A percentile compares a stretch with the other conserved stretches of the same genome.
phyloP scores from a whole-genome alignment of 2,797 vertebrate species.

The Gobio occitaniae region DNA sequence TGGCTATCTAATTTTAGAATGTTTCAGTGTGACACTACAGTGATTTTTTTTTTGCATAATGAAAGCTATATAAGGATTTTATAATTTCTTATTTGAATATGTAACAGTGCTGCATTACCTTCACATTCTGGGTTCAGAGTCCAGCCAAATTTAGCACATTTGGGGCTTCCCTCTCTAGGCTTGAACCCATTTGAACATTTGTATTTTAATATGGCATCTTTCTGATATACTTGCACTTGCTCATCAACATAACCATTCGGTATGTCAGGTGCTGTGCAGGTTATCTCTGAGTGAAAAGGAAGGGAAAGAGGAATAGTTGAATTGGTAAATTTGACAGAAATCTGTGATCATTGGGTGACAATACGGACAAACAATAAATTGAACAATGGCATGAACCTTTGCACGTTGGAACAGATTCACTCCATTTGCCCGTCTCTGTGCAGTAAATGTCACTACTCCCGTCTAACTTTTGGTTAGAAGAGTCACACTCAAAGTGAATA shows the following conservation, averaged over 20 bases:
- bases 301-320: neutral
- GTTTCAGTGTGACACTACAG: no score
- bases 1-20: neutral
- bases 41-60: neutral
- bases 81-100: neutral
- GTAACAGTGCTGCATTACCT: constrained; percentile 40
- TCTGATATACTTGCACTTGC: neutral
- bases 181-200: neutral
- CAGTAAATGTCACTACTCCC: constrained; percentile 65
- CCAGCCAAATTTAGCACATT: constrained; percentile 55
- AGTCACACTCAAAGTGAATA: constrained; percentile 70
- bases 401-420: constrained; percentile 55
- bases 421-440: constrained; percentile 70
- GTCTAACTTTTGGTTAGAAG: rapidly evolving
- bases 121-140: constrained; percentile 55
- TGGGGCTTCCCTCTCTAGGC: constrained; percentile 26
- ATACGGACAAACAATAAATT: neutral
- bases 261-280: constrained; percentile 43
- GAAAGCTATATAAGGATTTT: neutral
- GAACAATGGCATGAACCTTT: constrained; percentile 60
- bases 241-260: rapidly evolving
- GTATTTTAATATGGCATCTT: constrained; percentile 48
- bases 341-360: constrained; percentile 23
- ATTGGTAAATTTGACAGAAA: neutral
- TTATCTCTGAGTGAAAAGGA: constrained; percentile 58